Conservation (phyloP, 2,888 invertebrate genomes). For the Lithophane socia region DNA sequence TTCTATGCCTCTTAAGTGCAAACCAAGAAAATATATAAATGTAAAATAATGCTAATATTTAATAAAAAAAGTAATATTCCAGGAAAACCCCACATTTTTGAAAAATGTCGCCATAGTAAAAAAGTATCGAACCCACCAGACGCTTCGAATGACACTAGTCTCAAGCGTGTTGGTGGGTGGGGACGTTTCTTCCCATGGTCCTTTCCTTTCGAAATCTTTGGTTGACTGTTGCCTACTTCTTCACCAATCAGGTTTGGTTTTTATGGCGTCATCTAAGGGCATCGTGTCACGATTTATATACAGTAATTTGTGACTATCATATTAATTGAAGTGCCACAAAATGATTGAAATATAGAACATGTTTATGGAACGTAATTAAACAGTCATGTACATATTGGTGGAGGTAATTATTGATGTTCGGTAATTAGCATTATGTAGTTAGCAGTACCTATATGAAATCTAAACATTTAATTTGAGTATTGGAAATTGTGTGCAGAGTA, state of each 20-base stretch:
- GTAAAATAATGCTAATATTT: too few relatives aligned
- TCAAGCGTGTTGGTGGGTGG: too few relatives aligned
- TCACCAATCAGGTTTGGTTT: constrained; percentile 59
- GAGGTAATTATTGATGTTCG: constrained; percentile 36
- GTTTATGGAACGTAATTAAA: constrained; percentile 46
- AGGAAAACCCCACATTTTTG: too few relatives aligned
- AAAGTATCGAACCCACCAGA: too few relatives aligned
- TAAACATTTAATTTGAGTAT: constrained; percentile 15
- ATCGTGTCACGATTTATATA: constrained; percentile 54
- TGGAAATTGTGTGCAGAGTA: constrained; percentile 12
- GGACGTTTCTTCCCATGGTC: too few relatives aligned
- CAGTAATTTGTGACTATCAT: constrained; percentile 53
- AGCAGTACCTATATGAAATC: constrained; percentile 17
- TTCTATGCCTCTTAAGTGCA: too few relatives aligned
- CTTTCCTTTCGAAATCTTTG: constrained; percentile 67
- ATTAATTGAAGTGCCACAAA: constrained; percentile 38
- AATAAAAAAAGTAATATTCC: too few relatives aligned
- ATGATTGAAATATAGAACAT: constrained; percentile 40
- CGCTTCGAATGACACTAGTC: too few relatives aligned
- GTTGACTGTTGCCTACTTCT: constrained; percentile 56
- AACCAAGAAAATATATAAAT: too few relatives aligned
- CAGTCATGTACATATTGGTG: constrained; percentile 15
- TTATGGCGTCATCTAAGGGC: constrained; percentile 58
- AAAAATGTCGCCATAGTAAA: too few relatives aligned
- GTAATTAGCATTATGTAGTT: constrained; percentile 33